phyloP scores from a whole-genome alignment of 37 sponge, comb jelly and placozoan genomes.

The Lycopodina hypogea region DNA sequence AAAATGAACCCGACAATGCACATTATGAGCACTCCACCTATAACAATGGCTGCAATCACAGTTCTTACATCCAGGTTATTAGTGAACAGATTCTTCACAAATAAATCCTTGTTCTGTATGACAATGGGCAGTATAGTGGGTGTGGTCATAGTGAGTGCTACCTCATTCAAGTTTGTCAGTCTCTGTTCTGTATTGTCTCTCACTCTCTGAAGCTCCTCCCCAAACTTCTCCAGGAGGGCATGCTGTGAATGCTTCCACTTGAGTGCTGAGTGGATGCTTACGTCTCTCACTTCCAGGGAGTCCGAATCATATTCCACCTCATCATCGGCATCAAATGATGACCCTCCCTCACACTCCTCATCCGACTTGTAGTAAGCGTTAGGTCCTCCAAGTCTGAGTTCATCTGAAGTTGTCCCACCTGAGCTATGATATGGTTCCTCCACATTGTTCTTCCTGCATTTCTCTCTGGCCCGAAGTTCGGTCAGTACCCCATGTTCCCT shows the following conservation, averaged over 20 bases:
- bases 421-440: slow-evolving; percentile 22
- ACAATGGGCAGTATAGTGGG: slow-evolving; percentile 32
- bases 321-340: slow-evolving; percentile 51
- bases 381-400: slow-evolving; percentile 46
- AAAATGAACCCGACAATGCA: background rate
- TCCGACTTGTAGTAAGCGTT: slow-evolving; percentile 49
- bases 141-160: slow-evolving; percentile 23
- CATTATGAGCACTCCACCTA: background rate
- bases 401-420: slow-evolving; percentile 34
- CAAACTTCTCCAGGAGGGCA: slow-evolving; percentile 56
- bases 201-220: slow-evolving; percentile 59
- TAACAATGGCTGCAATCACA: background rate
- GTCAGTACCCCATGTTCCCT: slow-evolving; percentile 61
- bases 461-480: slow-evolving; percentile 54
- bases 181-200: slow-evolving; percentile 46
- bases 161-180: slow-evolving; percentile 17
- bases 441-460: slow-evolving; percentile 34
- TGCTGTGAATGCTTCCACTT: slow-evolving; percentile 60
- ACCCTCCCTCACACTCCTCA: slow-evolving; percentile 2
- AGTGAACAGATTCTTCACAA: background rate
- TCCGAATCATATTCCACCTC: slow-evolving; percentile 50
- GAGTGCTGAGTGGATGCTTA: slow-evolving; percentile 68
- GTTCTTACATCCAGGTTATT: slow-evolving; percentile 15
- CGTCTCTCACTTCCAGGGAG: slow-evolving; percentile 22
- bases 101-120: background rate